These are phyloP conservation scores for Eupeodes corollae DNA, from an alignment of 1,140 invertebrate species.

Conservation along the genomic window DNA sequence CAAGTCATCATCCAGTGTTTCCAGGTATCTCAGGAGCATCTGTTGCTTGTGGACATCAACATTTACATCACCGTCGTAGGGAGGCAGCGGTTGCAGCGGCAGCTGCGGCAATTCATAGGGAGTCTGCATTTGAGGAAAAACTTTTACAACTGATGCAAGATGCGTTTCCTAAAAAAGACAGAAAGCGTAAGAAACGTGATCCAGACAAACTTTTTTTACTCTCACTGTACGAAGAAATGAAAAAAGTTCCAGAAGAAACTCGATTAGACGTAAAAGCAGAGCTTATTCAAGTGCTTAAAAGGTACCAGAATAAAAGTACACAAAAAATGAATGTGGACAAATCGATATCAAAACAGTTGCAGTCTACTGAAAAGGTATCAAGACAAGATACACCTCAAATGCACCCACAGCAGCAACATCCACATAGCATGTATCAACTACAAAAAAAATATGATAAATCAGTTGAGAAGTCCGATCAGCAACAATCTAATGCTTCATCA, in stretches of 20 bases:
- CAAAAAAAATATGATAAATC: slow-evolving; percentile 33
- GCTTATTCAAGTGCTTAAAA: slow-evolving; percentile 33
- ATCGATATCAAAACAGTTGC: slow-evolving; percentile 11
- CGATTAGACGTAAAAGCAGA: slow-evolving; percentile 31
- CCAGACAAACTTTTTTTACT: slow-evolving; percentile 29
- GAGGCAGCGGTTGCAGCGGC: slow-evolving; percentile 22
- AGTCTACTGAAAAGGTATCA: slow-evolving; percentile 7
- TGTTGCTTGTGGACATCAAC: too few relatives aligned
- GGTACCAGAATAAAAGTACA: slow-evolving; percentile 27
- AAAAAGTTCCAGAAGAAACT: slow-evolving; percentile 31
- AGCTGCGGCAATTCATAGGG: slow-evolving; percentile 18
- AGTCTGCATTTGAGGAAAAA: slow-evolving; percentile 31
- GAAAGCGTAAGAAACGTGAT: slow-evolving; percentile 32
- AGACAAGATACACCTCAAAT: neutral
- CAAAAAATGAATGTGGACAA: slow-evolving; percentile 10
- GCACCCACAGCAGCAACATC: slow-evolving; percentile 14
- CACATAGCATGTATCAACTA: slow-evolving; percentile 33
- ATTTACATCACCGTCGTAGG: too few relatives aligned
- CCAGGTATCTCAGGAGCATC: too few relatives aligned
- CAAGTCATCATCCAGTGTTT: too few relatives aligned
- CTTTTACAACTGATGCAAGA: slow-evolving; percentile 34
- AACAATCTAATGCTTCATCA: slow-evolving; percentile 8
- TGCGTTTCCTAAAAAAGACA: slow-evolving; percentile 33
- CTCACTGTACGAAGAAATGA: slow-evolving; percentile 31
- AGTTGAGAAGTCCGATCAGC: slow-evolving; percentile 21